Conservation (phyloP, 2,113 vertebrate genomes). For the Sander lucioperca region DNA sequence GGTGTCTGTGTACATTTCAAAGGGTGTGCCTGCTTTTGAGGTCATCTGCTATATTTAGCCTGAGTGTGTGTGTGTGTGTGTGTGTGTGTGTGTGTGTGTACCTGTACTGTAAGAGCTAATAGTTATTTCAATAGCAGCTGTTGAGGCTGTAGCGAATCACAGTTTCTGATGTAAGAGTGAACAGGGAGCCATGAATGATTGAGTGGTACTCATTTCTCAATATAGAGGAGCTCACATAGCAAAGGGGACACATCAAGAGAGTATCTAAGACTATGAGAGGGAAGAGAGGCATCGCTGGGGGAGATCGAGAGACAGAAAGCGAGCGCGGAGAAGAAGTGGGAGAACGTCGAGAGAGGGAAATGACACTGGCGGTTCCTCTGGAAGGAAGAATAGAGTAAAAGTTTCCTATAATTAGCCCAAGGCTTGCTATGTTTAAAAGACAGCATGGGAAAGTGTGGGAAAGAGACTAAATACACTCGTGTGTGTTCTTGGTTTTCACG, state of each 20-base stretch:
- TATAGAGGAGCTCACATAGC: slow-evolving; percentile 32
- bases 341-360: slow-evolving; percentile 23
- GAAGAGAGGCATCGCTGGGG: slow-evolving; percentile 12
- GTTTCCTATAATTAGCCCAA: slow-evolving; percentile 70
- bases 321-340: slow-evolving; percentile 17
- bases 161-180: slow-evolving; percentile 64
- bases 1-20: slow-evolving; percentile 57
- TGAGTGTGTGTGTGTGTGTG: slow-evolving; percentile 1
- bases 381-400: slow-evolving; percentile 37
- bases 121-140: slow-evolving; percentile 63
- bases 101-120: slow-evolving; percentile 61
- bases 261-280: slow-evolving; percentile 48
- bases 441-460: slow-evolving; percentile 39
- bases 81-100: slow-evolving; percentile 37
- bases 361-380: slow-evolving; percentile 41
- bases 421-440: slow-evolving; percentile 57
- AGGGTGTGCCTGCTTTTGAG: slow-evolving; percentile 50
- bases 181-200: slow-evolving; percentile 68
- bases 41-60: slow-evolving; percentile 63
- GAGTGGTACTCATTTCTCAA: slow-evolving; percentile 58
- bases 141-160: slow-evolving; percentile 63
- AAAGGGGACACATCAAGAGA: slow-evolving; percentile 51
- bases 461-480: slow-evolving; percentile 15
- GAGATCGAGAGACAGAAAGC: slow-evolving; percentile 27
- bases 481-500: slow-evolving; percentile 14